Base-by-base conservation (phyloP, 1,140 invertebrate genomes). In the Drosophila pachea region DNA sequence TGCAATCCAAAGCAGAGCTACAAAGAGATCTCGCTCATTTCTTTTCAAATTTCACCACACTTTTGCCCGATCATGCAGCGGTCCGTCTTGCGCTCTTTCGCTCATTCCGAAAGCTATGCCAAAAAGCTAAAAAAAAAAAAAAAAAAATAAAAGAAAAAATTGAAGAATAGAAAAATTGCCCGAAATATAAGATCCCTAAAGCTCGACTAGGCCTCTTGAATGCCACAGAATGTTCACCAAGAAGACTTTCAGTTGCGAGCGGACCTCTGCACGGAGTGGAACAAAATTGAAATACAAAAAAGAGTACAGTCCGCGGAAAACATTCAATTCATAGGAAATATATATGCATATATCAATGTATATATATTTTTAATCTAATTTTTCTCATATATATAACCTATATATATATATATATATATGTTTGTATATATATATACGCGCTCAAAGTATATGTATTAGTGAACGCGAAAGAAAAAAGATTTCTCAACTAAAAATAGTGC, bases 201-300 rank as follows among this genome's bases (percentile, higher is more conserved):
- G 79, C 79, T 84, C 54, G 47, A 53, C 72, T 62, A 75, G 81
- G 73, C 69, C 81, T 76, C 67, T 74, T 72, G 62, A 63, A 62
- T 73, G 62, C 62, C 55, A 81, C 42, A 22, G 48, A 68, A 68
- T 73, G 69, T 86, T 73, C 77, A 81, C 74, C 70, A 75, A 79
- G 22, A 79, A 76, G 62, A 66, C 61, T 74, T 79, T 89, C 76
- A 89, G 88, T 89, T 89, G 84, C 88, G 88, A 89, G 88, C 87
- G 88, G 88, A 89, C 88, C 88, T 88, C 78, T 88, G 88, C 87
- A 88, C 86, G 87, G 87, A 88, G 88, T 88, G 88, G 86, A 88
- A 89, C 87, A 82, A 88, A 88, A 88, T 82, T 74, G 54, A 55
- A 74, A 77, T 76, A 82, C 68, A 70, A 43, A 69, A 82, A 70